A percentile compares a stretch with the other conserved stretches of the same genome.
These are phyloP conservation scores for Yponomeuta sedellus DNA, from an alignment of 2,888 invertebrate genomes.

Conservation along the genomic window DNA sequence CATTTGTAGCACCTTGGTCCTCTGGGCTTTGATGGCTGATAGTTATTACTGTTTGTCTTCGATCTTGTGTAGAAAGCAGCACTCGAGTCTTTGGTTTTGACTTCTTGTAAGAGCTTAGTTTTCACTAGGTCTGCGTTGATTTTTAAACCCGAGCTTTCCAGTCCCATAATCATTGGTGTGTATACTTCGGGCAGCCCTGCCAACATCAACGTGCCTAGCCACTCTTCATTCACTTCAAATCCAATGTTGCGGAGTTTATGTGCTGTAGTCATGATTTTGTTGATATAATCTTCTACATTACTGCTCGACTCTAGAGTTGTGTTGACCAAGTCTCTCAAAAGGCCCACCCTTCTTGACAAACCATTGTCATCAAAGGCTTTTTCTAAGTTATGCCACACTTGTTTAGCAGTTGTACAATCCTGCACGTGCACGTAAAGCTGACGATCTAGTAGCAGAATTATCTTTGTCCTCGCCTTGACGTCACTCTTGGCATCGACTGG, in stretches of 20 bases:
- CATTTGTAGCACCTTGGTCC: constrained; percentile 27
- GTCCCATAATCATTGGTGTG: constrained; percentile 25
- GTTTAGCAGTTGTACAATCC: too few species aligned
- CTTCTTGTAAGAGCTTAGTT: constrained; percentile 16
- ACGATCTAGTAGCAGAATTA: too few species aligned
- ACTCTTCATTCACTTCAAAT: constrained; percentile 24
- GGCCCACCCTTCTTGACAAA: constrained; percentile 20
- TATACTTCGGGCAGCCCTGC: constrained; percentile 22
- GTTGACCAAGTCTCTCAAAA: constrained; percentile 21
- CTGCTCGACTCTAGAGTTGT: constrained; percentile 19
- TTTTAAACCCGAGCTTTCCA: constrained; percentile 18
- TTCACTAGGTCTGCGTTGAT: constrained; percentile 16
- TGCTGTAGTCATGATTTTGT: constrained; percentile 22
- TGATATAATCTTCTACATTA: constrained; percentile 23
- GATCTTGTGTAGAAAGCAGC: neutral
- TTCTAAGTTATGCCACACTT: too few species aligned
- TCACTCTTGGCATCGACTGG: too few species aligned
- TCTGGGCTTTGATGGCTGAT: constrained; percentile 18
- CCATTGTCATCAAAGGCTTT: constrained; percentile 21
- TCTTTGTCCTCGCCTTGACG: too few species aligned
- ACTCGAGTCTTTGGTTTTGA: neutral
- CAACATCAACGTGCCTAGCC: constrained; percentile 24
- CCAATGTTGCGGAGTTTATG: constrained; percentile 24
- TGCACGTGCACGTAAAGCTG: too few species aligned
- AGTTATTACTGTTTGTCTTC: neutral